Percentiles rank a stretch among this genome's conserved stretches.
phyloP scores from a whole-genome alignment of 2,888 invertebrate species.

The Rutpela maculata region DNA sequence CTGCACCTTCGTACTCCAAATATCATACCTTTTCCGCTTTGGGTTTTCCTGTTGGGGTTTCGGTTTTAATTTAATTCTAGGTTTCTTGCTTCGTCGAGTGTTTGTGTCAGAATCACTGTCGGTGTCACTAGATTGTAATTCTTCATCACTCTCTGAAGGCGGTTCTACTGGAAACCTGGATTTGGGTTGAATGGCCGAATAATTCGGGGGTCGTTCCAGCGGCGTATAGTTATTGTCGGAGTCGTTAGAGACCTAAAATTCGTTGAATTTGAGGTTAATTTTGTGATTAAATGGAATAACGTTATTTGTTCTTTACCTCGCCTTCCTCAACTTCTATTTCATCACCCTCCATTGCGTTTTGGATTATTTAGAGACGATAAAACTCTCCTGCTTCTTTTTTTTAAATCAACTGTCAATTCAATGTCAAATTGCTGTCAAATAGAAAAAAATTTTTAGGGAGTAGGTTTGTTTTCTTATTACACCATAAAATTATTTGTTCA shows the following conservation, averaged over 20 bases:
- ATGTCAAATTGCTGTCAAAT: background rate
- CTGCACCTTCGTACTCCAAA: constrained; percentile 84
- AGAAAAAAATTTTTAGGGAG: background rate
- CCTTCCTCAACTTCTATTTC: constrained; percentile 59
- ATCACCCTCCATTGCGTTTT: constrained; percentile 55
- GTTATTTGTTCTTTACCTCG: constrained; percentile 58
- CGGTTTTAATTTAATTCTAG: constrained; percentile 75
- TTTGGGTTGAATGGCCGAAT: constrained; percentile 62
- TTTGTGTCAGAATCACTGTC: constrained; percentile 79
- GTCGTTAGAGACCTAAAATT: constrained; percentile 63
- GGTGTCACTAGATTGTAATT: constrained; percentile 74
- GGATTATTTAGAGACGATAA: background rate
- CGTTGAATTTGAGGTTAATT: constrained; percentile 32
- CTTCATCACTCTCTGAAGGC: constrained; percentile 75
- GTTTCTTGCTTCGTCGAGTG: constrained; percentile 75
- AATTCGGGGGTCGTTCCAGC: constrained; percentile 76
- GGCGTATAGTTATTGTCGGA: constrained; percentile 77
- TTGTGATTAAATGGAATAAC: constrained; percentile 23
- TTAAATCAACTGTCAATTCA: constrained; percentile 6
- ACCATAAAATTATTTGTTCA: too few relatives aligned
- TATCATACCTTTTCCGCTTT: constrained; percentile 84
- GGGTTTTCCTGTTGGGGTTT: constrained; percentile 67
- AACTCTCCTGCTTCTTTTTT: background rate
- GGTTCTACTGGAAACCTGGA: constrained; percentile 62
- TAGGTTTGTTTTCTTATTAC: too few relatives aligned